These are phyloP conservation scores for Ectemnius continuus DNA, from an alignment of 2,888 invertebrate genomes.

Conservation along the genomic window DNA sequence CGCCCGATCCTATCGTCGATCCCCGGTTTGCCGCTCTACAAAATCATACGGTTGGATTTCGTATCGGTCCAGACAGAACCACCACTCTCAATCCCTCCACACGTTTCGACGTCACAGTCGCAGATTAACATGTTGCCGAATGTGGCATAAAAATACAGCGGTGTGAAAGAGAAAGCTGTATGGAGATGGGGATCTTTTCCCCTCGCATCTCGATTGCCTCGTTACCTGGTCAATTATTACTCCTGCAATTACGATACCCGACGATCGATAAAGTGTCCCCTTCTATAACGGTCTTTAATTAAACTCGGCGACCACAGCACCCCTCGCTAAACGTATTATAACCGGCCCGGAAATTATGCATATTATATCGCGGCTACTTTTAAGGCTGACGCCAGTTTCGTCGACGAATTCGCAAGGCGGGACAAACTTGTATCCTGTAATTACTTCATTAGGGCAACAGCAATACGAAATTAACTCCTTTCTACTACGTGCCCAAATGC, in stretches of 20 bases:
- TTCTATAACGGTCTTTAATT: slow-evolving; percentile 1
- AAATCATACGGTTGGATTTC: slow-evolving; percentile 29
- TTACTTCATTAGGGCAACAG: too few relatives aligned
- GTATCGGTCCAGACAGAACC: neutral
- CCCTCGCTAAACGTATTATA: too few relatives aligned
- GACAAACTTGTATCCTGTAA: too few relatives aligned
- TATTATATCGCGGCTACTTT: too few relatives aligned
- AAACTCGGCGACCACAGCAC: neutral
- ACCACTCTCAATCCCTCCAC: neutral
- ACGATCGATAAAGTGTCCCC: slow-evolving; percentile 10
- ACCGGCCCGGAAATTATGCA: too few relatives aligned
- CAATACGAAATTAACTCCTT: too few relatives aligned
- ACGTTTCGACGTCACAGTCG: neutral
- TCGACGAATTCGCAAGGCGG: too few relatives aligned
- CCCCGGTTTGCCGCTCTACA: neutral
- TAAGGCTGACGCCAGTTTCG: too few relatives aligned
- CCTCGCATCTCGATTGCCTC: neutral
- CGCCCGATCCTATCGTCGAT: slow-evolving; percentile 10
- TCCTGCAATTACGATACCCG: neutral
- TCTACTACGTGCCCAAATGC: too few relatives aligned
- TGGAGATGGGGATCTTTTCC: neutral
- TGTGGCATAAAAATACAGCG: neutral
- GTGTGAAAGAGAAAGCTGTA: too few relatives aligned
- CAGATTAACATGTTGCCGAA: neutral
- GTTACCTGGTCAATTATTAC: slow-evolving; percentile 4